Evolutionary conservation across 2,888 invertebrate species (phyloP).

Genomic region (Agrochola lychnidis): DNA sequence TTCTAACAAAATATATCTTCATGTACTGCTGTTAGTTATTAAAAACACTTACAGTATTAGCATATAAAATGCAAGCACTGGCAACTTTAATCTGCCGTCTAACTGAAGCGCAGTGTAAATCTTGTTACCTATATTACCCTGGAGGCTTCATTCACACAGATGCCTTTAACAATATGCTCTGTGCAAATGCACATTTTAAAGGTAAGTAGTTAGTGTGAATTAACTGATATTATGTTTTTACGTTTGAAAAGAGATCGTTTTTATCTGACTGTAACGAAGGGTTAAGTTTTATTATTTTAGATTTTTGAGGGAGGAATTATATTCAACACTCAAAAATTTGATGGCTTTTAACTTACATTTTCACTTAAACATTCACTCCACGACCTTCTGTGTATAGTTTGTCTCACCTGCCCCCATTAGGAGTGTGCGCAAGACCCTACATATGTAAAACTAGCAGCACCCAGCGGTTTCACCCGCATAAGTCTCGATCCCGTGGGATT

Average conservation of each 20-base stretch:
- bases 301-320: background rate
- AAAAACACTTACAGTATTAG: slow-evolving; percentile 56
- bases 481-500: too few species aligned
- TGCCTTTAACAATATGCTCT: slow-evolving; percentile 12
- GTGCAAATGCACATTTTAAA: background rate
- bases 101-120: slow-evolving; percentile 49
- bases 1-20: background rate
- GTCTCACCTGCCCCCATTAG: too few species aligned
- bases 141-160: slow-evolving; percentile 15
- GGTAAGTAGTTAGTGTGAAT: background rate
- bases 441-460: too few species aligned
- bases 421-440: too few species aligned
- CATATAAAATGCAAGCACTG: slow-evolving; percentile 48
- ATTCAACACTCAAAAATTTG: background rate
- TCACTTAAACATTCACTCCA: too few species aligned
- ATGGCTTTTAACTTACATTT: background rate
- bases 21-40: slow-evolving; percentile 34
- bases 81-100: slow-evolving; percentile 41
- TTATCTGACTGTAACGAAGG: background rate
- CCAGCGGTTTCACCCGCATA: too few species aligned
- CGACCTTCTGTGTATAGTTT: too few species aligned
- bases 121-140: slow-evolving; percentile 42
- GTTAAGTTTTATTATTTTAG: background rate
- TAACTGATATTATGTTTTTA: background rate
- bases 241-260: too few species aligned